Base-by-base conservation (phyloP, 2,113 vertebrate species). In the Trichomycterus rosablanca region DNA sequence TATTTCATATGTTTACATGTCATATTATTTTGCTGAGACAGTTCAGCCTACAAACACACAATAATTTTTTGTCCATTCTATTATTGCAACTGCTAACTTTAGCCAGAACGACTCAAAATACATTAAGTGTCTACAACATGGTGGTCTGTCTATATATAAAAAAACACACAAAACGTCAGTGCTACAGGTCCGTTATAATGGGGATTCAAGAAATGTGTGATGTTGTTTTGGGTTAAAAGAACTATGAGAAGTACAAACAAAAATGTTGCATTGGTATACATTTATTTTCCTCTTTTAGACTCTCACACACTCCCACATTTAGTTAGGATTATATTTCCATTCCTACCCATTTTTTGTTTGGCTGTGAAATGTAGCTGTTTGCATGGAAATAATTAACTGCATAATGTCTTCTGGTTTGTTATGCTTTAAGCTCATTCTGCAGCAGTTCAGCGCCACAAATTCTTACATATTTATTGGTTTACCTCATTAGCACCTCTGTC, bases 261-360 rank as follows among this genome's bases (percentile, higher is more conserved):
- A 72, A 86, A 72, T 23, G 10, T 2, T 1, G 72, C 68, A 83
- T 83, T 87, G 84, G 89, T 71, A 79, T 7, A 72, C 40, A 78
- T 76, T 83, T 84, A 88, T 84, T 83, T 78, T 80, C 79, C 85
- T 5, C 30, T 5, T 32, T 32, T 32, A 32, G 9, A 32, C 30
- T 32, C 74, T 71, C 68, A 42, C 54, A 16, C 59, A 42, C 7
- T 20, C 58, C 10, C 12, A 39, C 15, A 16, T 68, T 64, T 52
- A 28, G 4, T 18, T 63, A 30, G 58, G 67, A 74, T 55, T 66
- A 56, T 54, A 63, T 57, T 45, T 19, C 30, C 67, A 72, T 74
- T 71, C 40, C 20, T 30, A 23, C 52, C 24, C 56, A 55, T 50
- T 66, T 75, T 80, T 79, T 80, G 78, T 81, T 72, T 70, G 62